phyloP scores from a whole-genome alignment of 2,113 vertebrate species.

The Menura novaehollandiae region DNA sequence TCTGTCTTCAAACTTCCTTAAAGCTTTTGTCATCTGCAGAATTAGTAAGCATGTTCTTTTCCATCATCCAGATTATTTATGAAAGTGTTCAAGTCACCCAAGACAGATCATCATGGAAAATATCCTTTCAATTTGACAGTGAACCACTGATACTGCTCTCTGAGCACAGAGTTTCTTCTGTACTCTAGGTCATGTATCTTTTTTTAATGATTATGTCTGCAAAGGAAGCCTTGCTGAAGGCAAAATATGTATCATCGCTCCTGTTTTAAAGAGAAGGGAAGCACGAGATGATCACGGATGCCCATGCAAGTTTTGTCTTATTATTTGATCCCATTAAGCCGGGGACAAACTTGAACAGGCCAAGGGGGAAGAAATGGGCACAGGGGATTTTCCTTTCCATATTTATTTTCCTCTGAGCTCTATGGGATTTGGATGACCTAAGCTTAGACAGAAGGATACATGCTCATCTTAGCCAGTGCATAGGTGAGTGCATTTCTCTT shows the following conservation, averaged over 20 bases:
- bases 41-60: conserved; percentile 13
- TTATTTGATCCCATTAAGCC: background rate
- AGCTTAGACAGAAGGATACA: background rate
- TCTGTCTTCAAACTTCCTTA: background rate
- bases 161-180: background rate
- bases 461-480: rapidly evolving
- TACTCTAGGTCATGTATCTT: background rate
- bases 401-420: background rate
- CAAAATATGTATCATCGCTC: background rate
- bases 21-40: conserved; percentile 31
- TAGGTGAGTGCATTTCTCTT: rapidly evolving
- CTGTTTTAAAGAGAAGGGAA: background rate
- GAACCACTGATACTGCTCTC: background rate
- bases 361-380: background rate
- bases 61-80: conserved; percentile 10
- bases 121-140: background rate
- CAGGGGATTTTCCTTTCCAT: background rate
- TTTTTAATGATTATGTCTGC: background rate
- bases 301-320: background rate
- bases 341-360: background rate
- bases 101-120: background rate
- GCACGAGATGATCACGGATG: background rate
- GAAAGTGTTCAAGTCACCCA: background rate
- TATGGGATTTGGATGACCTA: background rate
- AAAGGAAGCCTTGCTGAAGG: background rate